Evolutionary conservation across 2,113 vertebrate species (phyloP).

Genomic region (Oxyruncus cristatus): DNA sequence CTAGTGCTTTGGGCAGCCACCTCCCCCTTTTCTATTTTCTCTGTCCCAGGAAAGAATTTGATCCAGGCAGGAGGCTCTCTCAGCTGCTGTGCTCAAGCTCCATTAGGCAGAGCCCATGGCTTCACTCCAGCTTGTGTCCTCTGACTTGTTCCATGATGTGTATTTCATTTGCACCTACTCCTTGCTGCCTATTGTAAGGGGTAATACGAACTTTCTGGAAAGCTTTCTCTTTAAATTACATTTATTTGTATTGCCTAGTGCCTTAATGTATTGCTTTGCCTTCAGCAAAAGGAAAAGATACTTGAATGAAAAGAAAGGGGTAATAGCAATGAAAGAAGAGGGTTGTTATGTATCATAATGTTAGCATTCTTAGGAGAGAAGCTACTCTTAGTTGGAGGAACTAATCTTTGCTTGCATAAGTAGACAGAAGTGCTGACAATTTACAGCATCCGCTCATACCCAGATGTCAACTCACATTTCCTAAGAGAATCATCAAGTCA

Average conservation of each 20-base stretch:
- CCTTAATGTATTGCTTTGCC: conserved; percentile 39
- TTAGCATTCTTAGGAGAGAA: conserved; percentile 37
- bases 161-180: neutral
- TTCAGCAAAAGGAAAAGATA: neutral
- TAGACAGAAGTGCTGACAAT: conserved; percentile 60
- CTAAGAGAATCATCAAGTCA: conserved; percentile 61
- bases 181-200: neutral
- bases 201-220: neutral
- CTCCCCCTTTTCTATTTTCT: neutral
- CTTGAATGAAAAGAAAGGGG: conserved; percentile 25
- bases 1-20: neutral
- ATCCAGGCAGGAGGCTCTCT: neutral
- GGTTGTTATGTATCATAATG: conserved; percentile 38
- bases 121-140: neutral
- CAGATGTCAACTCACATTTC: conserved; percentile 63
- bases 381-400: conserved; percentile 19
- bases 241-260: conserved; percentile 26
- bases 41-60: neutral
- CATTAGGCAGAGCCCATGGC: neutral
- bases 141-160: neutral
- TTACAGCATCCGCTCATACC: conserved; percentile 51
- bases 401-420: conserved; percentile 62
- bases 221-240: conserved; percentile 8
- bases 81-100: neutral
- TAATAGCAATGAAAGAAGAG: conserved; percentile 24